Percentiles rank a stretch among this genome's conserved stretches.
Conservation (phyloP, 2,888 invertebrate species). For the Drosophila tanythrix region DNA sequence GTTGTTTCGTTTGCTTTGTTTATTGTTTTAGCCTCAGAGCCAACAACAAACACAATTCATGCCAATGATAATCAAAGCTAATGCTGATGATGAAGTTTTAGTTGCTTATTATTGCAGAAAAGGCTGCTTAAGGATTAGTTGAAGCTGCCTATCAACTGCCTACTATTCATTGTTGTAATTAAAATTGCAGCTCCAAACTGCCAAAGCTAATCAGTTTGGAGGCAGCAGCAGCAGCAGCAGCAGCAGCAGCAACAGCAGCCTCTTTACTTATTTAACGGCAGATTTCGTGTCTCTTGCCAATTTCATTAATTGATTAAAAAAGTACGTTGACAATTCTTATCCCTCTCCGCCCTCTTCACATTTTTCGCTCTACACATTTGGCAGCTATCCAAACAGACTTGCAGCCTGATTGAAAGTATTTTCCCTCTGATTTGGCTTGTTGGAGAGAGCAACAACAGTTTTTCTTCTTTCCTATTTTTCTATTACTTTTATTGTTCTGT, state of each 20-base stretch:
- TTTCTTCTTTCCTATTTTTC: slow-evolving; percentile 6
- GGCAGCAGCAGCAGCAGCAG: slow-evolving; percentile 1
- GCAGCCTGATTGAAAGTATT: slow-evolving; percentile 65
- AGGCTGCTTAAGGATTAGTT: slow-evolving; percentile 57
- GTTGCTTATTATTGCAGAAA: slow-evolving; percentile 35
- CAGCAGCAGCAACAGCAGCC: not conserved
- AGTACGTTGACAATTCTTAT: slow-evolving; percentile 41
- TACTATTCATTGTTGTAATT: slow-evolving; percentile 37
- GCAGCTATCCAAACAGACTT: slow-evolving; percentile 56
- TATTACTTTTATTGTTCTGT: slow-evolving; percentile 25
- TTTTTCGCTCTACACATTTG: slow-evolving; percentile 29
- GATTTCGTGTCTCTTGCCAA: slow-evolving; percentile 39
- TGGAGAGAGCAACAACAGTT: slow-evolving; percentile 19
- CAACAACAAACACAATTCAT: slow-evolving; percentile 42
- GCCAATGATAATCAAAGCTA: slow-evolving; percentile 25
- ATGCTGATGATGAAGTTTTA: slow-evolving; percentile 27
- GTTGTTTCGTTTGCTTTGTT: slow-evolving; percentile 64
- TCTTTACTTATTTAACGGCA: slow-evolving; percentile 61
- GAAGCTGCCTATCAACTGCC: not conserved
- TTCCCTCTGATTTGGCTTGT: slow-evolving; percentile 45
- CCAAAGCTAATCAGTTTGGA: slow-evolving; percentile 30
- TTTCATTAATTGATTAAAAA: slow-evolving; percentile 68
- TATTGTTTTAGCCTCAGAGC: slow-evolving; percentile 54
- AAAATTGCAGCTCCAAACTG: slow-evolving; percentile 51
- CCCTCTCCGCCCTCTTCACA: not conserved